These are phyloP conservation scores for Phymorhynchus buccinoides DNA, from an alignment of 1,140 invertebrate species.

Conservation along the genomic window DNA sequence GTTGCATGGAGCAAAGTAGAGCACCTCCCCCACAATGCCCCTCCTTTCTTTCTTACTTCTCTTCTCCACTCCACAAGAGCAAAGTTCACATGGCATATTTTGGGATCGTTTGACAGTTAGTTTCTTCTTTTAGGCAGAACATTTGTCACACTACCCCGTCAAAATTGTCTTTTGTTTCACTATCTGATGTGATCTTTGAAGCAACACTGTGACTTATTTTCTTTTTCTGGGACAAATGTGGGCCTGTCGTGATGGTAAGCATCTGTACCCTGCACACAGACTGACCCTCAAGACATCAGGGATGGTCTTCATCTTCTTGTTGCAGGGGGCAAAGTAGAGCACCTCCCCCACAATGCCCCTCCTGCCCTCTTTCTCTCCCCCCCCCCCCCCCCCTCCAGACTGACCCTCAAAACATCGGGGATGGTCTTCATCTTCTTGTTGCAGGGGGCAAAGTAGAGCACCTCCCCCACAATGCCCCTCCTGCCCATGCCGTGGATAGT, in stretches of 20 bases:
- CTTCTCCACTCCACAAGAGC: too few species aligned
- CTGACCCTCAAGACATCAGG: conserved; percentile 75
- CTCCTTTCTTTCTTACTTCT: too few species aligned
- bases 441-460: conserved; percentile 91
- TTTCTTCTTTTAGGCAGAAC: too few species aligned
- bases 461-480: conserved; percentile 78
- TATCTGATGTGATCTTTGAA: too few species aligned
- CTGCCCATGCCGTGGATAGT: conserved; percentile 85
- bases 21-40: conserved; percentile 81
- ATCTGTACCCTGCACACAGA: too few species aligned
- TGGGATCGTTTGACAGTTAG: too few species aligned
- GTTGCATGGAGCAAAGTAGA: conserved; percentile 90
- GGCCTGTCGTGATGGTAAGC: too few species aligned
- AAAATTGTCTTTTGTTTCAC: too few species aligned
- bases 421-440: conserved; percentile 84
- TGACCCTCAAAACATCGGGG: conserved; percentile 82
- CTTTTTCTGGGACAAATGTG: too few species aligned
- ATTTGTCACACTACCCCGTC: too few species aligned
- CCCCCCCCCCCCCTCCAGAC: background rate
- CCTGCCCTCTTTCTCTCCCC: conserved; percentile 71
- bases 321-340: conserved; percentile 90
- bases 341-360: conserved; percentile 80
- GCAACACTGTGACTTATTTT: too few species aligned
- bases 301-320: conserved; percentile 84
- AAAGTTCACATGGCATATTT: too few species aligned